Base-by-base conservation (phyloP, 2,113 vertebrate genomes). In the Vanacampus margaritifer region DNA sequence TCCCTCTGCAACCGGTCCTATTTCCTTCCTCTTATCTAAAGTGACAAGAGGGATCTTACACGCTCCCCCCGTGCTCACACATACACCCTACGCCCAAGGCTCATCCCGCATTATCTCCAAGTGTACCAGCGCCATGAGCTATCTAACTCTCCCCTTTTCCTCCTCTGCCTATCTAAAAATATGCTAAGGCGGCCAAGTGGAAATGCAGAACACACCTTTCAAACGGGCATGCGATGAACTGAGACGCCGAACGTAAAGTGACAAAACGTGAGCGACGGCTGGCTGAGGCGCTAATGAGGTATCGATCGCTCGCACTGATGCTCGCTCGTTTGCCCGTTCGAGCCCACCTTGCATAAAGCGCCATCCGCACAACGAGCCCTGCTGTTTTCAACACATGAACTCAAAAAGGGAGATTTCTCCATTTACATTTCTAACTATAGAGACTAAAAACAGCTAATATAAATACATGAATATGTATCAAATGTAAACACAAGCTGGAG, bases 21-120 rank as follows among this genome's bases (percentile, higher is more conserved):
- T 89, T 89, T 84, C 80, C 83, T 74, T 69, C 41, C 73, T 71
- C 87, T 90, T 91, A 90, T 62, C 60, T 41, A 77, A 91, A 90
- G 84, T 88, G 89, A 90, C 89, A 89, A 72, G 83, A 76, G 71
- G 76, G 84, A 67, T 87, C 84, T 81, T 86, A 32, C 67, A 72
- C 71, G 72, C 79, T 79, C 74, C 75, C 76, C 51, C 51, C 21
- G 2, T 6, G 8, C 48, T 9, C 32, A 1, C 56, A 16, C 56
- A 3, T 16, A 32, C 56, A 7, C 12, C n/a, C 26, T 81, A 58
- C 79, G 81, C 89, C 83, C 64, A 41, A 73, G 81, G 88, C 87
- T 87, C 78, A 83, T 86, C 72, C 76, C 69, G 73, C 85, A 88
- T 89, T 89, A 90, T 87, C 87, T 86, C 73, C 67, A 46, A 65